Evolutionary conservation across 2,113 vertebrate genomes (phyloP), one percentile per base, ranked within the genome.

Genomic region (Labeo rohita): DNA sequence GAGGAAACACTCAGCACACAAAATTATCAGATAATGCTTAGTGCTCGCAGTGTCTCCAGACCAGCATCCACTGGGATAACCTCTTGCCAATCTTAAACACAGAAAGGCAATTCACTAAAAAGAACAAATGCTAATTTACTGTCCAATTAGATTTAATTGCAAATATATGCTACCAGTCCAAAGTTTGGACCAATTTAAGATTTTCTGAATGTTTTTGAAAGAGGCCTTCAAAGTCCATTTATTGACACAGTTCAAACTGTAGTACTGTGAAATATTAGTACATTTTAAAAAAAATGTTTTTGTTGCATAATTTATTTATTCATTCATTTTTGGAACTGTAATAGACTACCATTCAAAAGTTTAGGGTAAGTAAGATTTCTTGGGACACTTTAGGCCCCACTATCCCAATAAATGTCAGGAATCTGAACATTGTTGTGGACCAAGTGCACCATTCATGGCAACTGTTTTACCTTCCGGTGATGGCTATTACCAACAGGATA

Each of bases 41-140:
- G 90, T 84, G 88, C 83, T 76, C 83, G 84, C 86, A 88, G 90
- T 86, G 88, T 89, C 89, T 86, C 89, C 66, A 86, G 79, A 90
- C 87, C 79, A 90, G 72, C 86, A 68, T 91, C 90, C 88, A 81
- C 85, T 83, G 84, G 89, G 89, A 82, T 47, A 56, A 66, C 39
- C 75, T 85, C 86, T 86, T 85, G 81, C 49, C 85, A 89, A 90
- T 89, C 87, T 89, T 88, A 89, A 90, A 73, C 56, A 49, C 4
- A 74, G 43, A 49, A 0, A 21, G 72, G 21, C 15, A 45, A 45
- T 43, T 45, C 39, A 43, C 39, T 8, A 72, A 72, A 16, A 45
- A 43, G 5, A 43, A 21, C 34, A 39, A 70, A 39, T 39, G 65
- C 15, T 2, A 70, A 43, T 10, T 9, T 3, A 43, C 8, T 18